Percentiles rank a stretch among this genome's conserved stretches.
Evolutionary conservation across 2,113 vertebrate species (phyloP).

Genomic region (Malurus elegans): DNA sequence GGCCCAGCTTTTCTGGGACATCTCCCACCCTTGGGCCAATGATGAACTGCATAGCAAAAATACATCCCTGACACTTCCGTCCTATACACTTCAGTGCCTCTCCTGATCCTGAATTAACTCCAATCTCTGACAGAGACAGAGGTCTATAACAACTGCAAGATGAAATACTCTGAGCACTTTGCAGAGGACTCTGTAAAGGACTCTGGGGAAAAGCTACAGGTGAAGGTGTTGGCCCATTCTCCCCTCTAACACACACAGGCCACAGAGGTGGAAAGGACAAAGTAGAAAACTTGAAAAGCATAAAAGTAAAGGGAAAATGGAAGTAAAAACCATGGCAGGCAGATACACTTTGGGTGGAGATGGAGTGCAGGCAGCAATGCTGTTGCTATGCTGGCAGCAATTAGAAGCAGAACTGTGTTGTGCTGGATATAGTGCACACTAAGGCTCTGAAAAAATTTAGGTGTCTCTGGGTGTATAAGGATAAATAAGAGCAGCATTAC

Average conservation of each 20-base stretch:
- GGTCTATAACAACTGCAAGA: not conserved
- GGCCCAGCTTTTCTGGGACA: not conserved
- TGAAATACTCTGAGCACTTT: not conserved
- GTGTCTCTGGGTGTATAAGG: not conserved
- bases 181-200: not conserved
- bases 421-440: not conserved
- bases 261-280: not conserved
- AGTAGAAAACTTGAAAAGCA: not conserved
- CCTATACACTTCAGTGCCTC: not conserved
- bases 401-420: not conserved
- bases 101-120: not conserved
- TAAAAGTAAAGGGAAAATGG: not conserved
- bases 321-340: not conserved
- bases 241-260: not conserved
- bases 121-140: not conserved
- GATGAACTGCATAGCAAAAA: rapidly evolving
- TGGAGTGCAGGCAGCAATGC: not conserved
- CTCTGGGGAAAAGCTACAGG: not conserved
- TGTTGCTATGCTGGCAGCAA: not conserved
- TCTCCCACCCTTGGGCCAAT: not conserved
- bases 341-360: not conserved
- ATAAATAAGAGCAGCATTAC: not conserved
- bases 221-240: not conserved
- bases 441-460: not conserved
- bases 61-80: not conserved